phyloP scores from a whole-genome alignment of 2,113 vertebrate genomes.

The Pterocles burchelli region DNA sequence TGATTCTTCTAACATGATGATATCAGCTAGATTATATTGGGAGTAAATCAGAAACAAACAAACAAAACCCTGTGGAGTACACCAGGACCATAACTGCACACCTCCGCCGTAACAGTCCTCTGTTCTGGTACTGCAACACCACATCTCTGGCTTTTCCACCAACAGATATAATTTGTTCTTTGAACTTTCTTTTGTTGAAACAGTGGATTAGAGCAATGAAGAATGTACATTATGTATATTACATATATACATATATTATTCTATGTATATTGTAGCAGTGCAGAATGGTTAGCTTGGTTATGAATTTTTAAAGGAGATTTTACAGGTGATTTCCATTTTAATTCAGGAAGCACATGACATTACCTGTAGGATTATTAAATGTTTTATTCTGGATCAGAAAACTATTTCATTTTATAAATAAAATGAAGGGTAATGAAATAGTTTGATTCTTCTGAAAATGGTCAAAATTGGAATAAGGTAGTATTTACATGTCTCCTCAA shows the following conservation, averaged over 20 bases:
- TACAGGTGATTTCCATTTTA: neutral
- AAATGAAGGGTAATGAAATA: neutral
- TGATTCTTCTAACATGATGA: neutral
- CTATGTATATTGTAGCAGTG: neutral
- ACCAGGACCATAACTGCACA: neutral
- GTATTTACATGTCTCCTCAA: neutral
- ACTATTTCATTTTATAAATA: neutral
- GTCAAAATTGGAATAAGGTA: neutral
- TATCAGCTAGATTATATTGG: neutral
- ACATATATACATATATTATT: neutral
- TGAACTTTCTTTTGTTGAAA: neutral
- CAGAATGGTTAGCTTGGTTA: neutral
- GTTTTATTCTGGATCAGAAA: neutral
- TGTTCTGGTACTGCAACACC: neutral
- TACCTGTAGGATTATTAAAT: neutral
- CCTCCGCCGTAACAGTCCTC: neutral
- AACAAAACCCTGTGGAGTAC: neutral
- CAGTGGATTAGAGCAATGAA: neutral
- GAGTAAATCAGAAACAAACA: neutral
- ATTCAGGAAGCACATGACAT: neutral
- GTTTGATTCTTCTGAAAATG: neutral
- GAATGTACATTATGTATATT: fast-evolving
- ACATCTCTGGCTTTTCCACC: neutral
- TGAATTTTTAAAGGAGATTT: neutral
- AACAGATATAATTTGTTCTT: neutral